Conservation (phyloP, 2,113 vertebrate species). For the Ariopsis seemanni region DNA sequence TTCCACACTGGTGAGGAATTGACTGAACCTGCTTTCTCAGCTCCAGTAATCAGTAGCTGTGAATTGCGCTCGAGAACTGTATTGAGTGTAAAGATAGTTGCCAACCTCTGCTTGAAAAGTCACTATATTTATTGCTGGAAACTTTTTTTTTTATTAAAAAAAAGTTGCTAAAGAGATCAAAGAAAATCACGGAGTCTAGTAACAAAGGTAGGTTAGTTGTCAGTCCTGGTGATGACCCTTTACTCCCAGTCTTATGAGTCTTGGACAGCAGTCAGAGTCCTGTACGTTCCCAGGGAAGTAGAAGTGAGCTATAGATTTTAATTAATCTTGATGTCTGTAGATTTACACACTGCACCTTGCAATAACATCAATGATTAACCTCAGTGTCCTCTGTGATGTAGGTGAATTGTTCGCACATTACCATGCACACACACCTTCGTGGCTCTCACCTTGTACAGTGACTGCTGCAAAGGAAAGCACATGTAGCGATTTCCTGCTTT, state of each 20-base stretch:
- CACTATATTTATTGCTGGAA: neutral
- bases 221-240: neutral
- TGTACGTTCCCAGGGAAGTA: neutral
- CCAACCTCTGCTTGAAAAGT: neutral
- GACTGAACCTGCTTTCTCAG: neutral
- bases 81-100: neutral
- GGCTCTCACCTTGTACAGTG: neutral
- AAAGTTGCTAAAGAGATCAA: neutral
- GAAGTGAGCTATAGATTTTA: neutral
- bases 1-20: neutral
- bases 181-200: neutral
- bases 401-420: neutral
- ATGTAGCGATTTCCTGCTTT: constrained; percentile 12
- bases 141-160: neutral
- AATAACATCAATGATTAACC: neutral
- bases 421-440: too few species aligned
- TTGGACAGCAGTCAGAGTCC: neutral
- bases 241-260: neutral
- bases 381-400: neutral
- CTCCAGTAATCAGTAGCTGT: neutral
- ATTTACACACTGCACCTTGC: neutral
- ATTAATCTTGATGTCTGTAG: neutral
- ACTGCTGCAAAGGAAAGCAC: neutral
- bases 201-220: neutral
- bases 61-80: neutral